A percentile compares a stretch with the other conserved stretches of the same genome.
These are phyloP conservation scores for Zaprionus capensis DNA, from an alignment of 1,140 invertebrate species.

Conservation along the genomic window DNA sequence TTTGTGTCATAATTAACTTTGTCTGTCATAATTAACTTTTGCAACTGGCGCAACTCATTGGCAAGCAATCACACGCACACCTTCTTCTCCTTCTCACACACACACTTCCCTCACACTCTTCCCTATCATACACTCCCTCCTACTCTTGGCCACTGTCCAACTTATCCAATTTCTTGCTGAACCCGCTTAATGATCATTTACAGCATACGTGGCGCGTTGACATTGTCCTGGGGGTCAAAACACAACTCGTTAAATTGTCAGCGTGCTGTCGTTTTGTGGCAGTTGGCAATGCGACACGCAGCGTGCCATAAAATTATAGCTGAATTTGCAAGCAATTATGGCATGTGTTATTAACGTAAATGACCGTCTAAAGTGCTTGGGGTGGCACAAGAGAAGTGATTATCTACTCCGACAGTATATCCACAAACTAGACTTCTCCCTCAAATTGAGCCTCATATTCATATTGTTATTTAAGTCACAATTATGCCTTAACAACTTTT, in stretches of 20 bases:
- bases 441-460: too few relatives aligned
- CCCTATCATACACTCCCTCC: neutral
- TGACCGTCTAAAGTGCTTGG: neutral
- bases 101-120: conserved; percentile 7
- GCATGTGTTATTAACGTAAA: neutral
- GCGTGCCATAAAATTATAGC: conserved; percentile 2
- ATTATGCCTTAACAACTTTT: neutral
- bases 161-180: conserved; percentile 45
- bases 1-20: conserved; percentile 38
- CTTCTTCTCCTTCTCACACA: too few relatives aligned
- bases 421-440: too few relatives aligned
- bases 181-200: conserved; percentile 41
- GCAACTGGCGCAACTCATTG: conserved; percentile 37
- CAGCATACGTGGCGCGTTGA: conserved; percentile 10
- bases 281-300: neutral
- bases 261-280: conserved; percentile 22
- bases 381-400: neutral
- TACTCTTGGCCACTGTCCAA: conserved; percentile 15
- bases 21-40: conserved; percentile 49
- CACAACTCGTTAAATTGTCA: conserved; percentile 45
- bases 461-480: too few relatives aligned
- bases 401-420: too few relatives aligned
- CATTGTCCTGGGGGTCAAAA: conserved; percentile 14
- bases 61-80: conserved; percentile 11
- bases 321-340: conserved; percentile 1